Base-by-base conservation (phyloP, 2,113 vertebrate genomes). In the Pica pica region DNA sequence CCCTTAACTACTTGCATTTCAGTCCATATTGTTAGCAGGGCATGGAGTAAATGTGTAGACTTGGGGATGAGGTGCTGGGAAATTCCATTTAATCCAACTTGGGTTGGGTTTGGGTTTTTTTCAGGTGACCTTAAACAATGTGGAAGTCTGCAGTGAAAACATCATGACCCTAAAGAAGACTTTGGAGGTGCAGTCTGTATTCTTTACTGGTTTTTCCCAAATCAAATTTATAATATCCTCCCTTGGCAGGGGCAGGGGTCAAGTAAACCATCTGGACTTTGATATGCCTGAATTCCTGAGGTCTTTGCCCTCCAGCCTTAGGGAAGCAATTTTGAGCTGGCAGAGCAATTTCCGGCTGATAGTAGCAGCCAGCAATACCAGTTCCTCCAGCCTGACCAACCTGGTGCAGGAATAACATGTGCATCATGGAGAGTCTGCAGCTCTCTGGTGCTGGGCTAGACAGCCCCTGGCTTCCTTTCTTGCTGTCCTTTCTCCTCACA, bases 81-180 rank as follows among this genome's bases (percentile, higher is more conserved):
- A 83, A 59, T 55, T 44, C 47, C 52, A 26, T 2, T 57, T 28
- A 52, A 47, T 91, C 87, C 61, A 21, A 1, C 35, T 71, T 84
- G 33, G 9, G 6, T 53, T 93, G 49, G 18, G 16, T 95, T 44
- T 70, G 68, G 2, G 0, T 56, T 71, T 33, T 67, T 87, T 78
- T 61, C 92, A 99, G 99, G 99, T 99, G 89, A 99, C 99, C 46
- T 98, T 99, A 92, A 99, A 99, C 96, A 99, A 99, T 0, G 98
- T 99, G 65, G 99, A 99, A 95, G 98, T 99, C 85, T 99, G 99
- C 94, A 99, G 99, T 53, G 99, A 99, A 91, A 99, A 99, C 89
- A 99, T 99, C 96, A 98, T 98, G 83, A 99, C 99, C 33, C 96
- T 99, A 65, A 99, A 99, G 97, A 99, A 98, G 93, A 99, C 99